Evolutionary conservation across 2,797 vertebrate genomes (phyloP).

Genomic region (Scomberomorus guttatus): DNA sequence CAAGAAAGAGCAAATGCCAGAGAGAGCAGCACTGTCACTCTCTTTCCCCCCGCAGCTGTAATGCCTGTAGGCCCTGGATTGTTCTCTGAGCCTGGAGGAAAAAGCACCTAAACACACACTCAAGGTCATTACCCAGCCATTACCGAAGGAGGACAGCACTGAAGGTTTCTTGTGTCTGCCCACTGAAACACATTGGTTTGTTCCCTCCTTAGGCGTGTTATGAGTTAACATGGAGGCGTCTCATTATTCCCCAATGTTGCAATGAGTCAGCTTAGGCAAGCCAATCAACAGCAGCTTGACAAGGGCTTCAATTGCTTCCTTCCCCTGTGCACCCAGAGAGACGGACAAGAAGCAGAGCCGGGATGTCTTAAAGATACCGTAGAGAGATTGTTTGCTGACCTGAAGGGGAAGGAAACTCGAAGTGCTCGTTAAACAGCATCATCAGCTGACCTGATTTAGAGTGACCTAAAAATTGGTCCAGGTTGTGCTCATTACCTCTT

Average conservation of each 20-base stretch:
- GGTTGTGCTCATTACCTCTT: conserved; percentile 20
- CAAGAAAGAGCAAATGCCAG: conserved; percentile 40
- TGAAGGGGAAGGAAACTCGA: conserved; percentile 15
- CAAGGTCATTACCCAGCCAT: conserved; percentile 23
- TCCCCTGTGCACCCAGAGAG: conserved; percentile 4
- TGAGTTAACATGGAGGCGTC: conserved; percentile 18
- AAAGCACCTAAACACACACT: conserved; percentile 30
- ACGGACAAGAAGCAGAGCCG: not conserved
- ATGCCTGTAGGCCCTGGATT: conserved; percentile 15
- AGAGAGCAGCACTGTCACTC: conserved; percentile 38
- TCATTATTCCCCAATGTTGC: conserved; percentile 40
- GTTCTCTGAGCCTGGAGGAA: conserved; percentile 8
- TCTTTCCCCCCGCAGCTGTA: conserved; percentile 35
- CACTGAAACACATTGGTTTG: conserved; percentile 23
- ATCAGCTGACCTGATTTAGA: conserved; percentile 44
- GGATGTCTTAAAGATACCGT: conserved; percentile 4
- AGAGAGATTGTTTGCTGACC: conserved; percentile 9
- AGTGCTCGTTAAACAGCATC: conserved; percentile 32
- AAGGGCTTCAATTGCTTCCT: conserved; percentile 31
- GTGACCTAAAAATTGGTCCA: conserved; percentile 34
- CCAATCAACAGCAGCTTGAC: conserved; percentile 34
- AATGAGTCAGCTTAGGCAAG: conserved; percentile 44
- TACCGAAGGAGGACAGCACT: conserved; percentile 13
- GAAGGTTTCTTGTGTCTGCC: conserved; percentile 31
- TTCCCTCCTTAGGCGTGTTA: conserved; percentile 5